phyloP scores from a whole-genome alignment of 2,113 vertebrate species.

The Dicentrarchus labrax region DNA sequence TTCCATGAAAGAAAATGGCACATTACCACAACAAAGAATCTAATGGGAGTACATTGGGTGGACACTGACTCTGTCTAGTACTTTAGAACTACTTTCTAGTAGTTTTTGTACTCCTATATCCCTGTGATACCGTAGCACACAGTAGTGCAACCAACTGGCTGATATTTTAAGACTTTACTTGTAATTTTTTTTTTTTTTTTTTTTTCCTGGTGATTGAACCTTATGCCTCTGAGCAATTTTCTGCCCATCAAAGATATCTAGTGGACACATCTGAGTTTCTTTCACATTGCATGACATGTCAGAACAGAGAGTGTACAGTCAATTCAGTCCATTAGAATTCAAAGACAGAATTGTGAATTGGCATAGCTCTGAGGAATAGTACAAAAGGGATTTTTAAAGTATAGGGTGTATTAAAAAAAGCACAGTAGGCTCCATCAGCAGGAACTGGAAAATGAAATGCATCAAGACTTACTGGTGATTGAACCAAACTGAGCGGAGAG shows the following conservation, averaged over 20 bases:
- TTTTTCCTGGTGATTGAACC: neutral
- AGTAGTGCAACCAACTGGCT: slow-evolving; percentile 1
- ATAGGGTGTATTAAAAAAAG: neutral
- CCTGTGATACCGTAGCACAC: neutral
- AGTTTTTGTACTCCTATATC: slow-evolving; percentile 6
- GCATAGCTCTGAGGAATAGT: slow-evolving; percentile 9
- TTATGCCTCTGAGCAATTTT: slow-evolving; percentile 12
- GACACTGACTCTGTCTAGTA: slow-evolving; percentile 4
- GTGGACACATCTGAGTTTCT: slow-evolving; percentile 20
- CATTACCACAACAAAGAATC: slow-evolving; percentile 49
- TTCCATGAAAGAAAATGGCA: slow-evolving; percentile 3
- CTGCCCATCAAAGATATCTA: slow-evolving; percentile 32
- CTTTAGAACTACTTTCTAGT: no score
- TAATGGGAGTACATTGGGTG: slow-evolving; percentile 17
- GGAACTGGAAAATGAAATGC: neutral
- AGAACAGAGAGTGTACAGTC: slow-evolving; percentile 19
- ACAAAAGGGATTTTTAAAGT: neutral
- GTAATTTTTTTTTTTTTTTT: neutral
- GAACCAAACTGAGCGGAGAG: slow-evolving; percentile 14
- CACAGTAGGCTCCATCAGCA: neutral
- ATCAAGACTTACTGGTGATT: slow-evolving; percentile 2
- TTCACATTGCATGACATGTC: slow-evolving; percentile 18
- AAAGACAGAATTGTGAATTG: slow-evolving; percentile 24
- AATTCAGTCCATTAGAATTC: slow-evolving; percentile 39
- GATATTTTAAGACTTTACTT: slow-evolving; percentile 19